phyloP scores from a whole-genome alignment of 1,140 invertebrate species.

The Tetranychus urticae region DNA sequence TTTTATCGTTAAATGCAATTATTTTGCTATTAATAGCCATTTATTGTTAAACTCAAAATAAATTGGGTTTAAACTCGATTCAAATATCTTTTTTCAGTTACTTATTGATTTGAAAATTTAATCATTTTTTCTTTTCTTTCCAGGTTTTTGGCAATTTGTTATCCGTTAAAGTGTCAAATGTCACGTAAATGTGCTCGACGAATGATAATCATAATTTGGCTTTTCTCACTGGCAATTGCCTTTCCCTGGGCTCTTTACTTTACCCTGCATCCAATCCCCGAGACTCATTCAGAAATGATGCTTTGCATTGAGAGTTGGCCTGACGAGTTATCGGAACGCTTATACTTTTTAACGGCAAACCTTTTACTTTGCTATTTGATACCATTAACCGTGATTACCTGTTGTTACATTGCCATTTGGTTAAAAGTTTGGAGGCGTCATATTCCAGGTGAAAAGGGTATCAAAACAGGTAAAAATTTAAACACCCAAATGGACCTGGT shows the following conservation, averaged over 20 bases:
- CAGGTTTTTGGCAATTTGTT: conserved; percentile 84
- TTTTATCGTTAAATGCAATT: no score
- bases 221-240: conserved; percentile 52
- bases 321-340: conserved; percentile 40
- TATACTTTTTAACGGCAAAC: conserved; percentile 72
- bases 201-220: conserved; percentile 76
- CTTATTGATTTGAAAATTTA: no score
- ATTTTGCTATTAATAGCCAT: no score
- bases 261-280: conserved; percentile 37
- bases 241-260: conserved; percentile 76
- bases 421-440: conserved; percentile 61
- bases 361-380: conserved; percentile 74
- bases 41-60: no score
- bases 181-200: conserved; percentile 54
- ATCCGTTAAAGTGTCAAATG: conserved; percentile 70
- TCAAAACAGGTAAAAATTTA: conserved; percentile 2
- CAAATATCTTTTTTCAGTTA: no score
- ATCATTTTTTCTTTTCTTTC: neutral
- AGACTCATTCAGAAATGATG: conserved; percentile 16
- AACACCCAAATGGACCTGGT: conserved; percentile 14
- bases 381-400: conserved; percentile 64
- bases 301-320: conserved; percentile 69
- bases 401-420: conserved; percentile 81
- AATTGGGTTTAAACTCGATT: no score
- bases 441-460: conserved; percentile 53